These are phyloP conservation scores for Hydrozoanthus gracilis DNA, from an alignment of 92 coral and sea anemone genomes.

Conservation along the genomic window DNA sequence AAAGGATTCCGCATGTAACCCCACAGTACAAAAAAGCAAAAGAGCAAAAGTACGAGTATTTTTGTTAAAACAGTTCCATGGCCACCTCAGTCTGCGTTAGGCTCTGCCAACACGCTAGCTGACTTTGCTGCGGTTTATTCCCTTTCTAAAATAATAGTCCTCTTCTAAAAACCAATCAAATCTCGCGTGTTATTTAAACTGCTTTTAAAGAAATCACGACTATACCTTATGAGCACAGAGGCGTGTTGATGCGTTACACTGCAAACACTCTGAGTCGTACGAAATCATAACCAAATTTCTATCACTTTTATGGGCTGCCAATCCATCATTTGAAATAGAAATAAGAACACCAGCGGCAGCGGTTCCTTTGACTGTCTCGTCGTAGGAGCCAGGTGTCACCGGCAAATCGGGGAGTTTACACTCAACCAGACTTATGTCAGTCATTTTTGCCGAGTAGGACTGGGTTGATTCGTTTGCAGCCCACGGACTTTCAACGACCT, in stretches of 20 bases:
- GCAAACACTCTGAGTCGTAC: slow-evolving; percentile 9
- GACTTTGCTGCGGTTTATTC: no score
- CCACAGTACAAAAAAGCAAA: no score
- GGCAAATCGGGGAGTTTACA: slow-evolving; percentile 7
- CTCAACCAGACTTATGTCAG: slow-evolving; percentile 19
- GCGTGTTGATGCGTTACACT: not conserved
- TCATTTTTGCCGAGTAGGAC: slow-evolving; percentile 16
- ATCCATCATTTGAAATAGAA: slow-evolving; percentile 11
- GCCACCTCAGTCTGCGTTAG: no score
- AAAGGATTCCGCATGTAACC: no score
- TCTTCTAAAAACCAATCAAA: no score
- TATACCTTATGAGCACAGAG: slow-evolving; percentile 8
- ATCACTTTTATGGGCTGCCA: not conserved
- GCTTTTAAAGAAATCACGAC: not conserved
- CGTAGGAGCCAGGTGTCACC: slow-evolving; percentile 16
- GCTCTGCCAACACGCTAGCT: no score
- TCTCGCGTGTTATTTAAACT: not conserved
- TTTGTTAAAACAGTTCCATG: no score
- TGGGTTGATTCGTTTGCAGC: not conserved
- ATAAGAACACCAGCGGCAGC: slow-evolving; percentile 20
- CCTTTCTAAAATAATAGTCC: no score
- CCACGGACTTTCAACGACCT: slow-evolving; percentile 31
- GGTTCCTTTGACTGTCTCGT: slow-evolving; percentile 4
- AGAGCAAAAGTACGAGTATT: no score
- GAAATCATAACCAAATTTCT: slow-evolving; percentile 12